Percentiles rank a stretch among this genome's conserved stretches.
Evolutionary conservation across 2,797 vertebrate genomes (phyloP).

Genomic region (Loris lydekkerianus): DNA sequence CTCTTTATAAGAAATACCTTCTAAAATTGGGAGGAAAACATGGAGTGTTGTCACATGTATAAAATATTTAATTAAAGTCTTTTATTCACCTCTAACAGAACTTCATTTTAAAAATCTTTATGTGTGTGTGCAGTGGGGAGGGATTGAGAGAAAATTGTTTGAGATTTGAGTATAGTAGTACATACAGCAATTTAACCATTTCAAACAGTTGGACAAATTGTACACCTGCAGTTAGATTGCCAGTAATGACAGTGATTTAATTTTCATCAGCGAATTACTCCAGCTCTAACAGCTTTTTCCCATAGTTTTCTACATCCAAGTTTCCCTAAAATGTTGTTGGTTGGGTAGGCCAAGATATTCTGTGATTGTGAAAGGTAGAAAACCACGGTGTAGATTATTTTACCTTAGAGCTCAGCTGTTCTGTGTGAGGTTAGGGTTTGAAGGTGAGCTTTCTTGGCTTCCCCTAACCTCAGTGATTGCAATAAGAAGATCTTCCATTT

Average conservation of each 20-base stretch:
- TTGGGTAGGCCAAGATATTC: constrained; percentile 3
- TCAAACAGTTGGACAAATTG: constrained; percentile 70
- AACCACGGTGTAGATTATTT: not conserved
- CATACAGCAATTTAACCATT: constrained; percentile 79
- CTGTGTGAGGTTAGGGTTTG: not conserved
- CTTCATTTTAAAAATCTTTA: constrained; percentile 57
- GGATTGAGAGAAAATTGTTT: constrained; percentile 47
- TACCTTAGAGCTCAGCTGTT: not conserved
- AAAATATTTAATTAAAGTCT: constrained; percentile 79
- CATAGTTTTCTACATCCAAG: not conserved
- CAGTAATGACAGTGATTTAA: constrained; percentile 66
- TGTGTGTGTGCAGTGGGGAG: constrained; percentile 33
- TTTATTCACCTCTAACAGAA: constrained; percentile 70
- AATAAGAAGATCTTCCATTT: constrained; percentile 3
- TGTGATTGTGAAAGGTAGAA: constrained; percentile 2
- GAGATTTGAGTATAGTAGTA: constrained; percentile 31
- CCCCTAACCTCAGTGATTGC: constrained; percentile 8
- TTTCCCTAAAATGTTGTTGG: constrained; percentile 66
- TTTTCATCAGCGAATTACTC: constrained; percentile 63
- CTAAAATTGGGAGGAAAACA: constrained; percentile 71
- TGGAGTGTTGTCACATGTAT: constrained; percentile 46
- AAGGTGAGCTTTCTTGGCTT: constrained; percentile 11
- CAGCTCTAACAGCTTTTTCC: constrained; percentile 27
- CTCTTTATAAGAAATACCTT: constrained; percentile 59
- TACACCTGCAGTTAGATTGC: constrained; percentile 65